Percentiles rank a stretch among this genome's conserved stretches.
These are phyloP conservation scores for Lepidochrysops patricia DNA, from an alignment of 2,888 invertebrate species.

Conservation along the genomic window DNA sequence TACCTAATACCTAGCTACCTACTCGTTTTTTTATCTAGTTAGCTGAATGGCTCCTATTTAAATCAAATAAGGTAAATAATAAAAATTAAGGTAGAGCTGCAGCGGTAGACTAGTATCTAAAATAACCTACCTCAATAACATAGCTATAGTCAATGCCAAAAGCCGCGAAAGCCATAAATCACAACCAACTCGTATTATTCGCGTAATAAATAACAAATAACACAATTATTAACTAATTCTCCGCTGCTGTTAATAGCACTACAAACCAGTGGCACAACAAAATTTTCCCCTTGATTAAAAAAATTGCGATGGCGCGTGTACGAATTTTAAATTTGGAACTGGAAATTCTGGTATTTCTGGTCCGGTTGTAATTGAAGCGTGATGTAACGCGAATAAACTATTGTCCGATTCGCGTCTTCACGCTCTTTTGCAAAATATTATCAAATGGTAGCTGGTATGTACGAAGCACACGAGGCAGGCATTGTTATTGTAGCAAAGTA, in stretches of 20 bases:
- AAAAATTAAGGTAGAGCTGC: too few species aligned
- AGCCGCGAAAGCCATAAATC: slow-evolving; percentile 23
- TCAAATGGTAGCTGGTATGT: neutral
- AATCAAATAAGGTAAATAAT: too few species aligned
- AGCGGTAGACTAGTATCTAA: too few species aligned
- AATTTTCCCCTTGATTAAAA: slow-evolving; percentile 27
- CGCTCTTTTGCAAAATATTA: slow-evolving; percentile 30
- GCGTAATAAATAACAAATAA: slow-evolving; percentile 39
- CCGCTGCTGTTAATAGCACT: slow-evolving; percentile 51
- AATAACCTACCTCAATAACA: too few species aligned
- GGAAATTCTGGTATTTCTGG: slow-evolving; percentile 51
- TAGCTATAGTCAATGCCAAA: neutral
- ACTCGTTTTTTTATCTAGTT: too few species aligned
- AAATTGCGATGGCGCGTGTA: slow-evolving; percentile 62
- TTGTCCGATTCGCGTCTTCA: slow-evolving; percentile 50
- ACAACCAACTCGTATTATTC: slow-evolving; percentile 18
- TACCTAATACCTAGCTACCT: too few species aligned
- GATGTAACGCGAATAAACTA: slow-evolving; percentile 43
- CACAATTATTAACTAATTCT: slow-evolving; percentile 62
- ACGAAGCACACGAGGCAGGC: too few species aligned
- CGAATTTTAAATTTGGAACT: slow-evolving; percentile 49
- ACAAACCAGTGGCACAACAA: slow-evolving; percentile 56
- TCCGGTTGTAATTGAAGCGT: slow-evolving; percentile 43
- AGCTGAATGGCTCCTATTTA: too few species aligned
- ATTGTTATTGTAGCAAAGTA: neutral